phyloP scores from a whole-genome alignment of 1,140 invertebrate species.

The Odontomachus brunneus region DNA sequence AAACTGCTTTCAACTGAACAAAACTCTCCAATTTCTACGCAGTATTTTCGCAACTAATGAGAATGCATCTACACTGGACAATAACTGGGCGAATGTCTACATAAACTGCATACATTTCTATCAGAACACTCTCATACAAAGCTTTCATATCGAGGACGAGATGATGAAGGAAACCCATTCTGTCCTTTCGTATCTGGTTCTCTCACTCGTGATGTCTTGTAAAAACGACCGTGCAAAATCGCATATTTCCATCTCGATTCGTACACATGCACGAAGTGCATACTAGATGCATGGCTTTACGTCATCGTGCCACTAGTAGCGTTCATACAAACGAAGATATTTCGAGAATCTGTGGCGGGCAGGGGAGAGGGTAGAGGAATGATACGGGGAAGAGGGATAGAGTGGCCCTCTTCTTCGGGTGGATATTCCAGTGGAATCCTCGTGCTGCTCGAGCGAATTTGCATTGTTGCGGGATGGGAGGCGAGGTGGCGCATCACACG shows the following conservation, averaged over 20 bases:
- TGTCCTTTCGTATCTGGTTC: too few species aligned
- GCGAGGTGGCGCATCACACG: background rate
- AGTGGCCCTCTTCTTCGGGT: slow-evolving; percentile 31
- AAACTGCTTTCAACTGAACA: too few species aligned
- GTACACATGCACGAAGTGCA: slow-evolving; percentile 25
- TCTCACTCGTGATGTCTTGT: background rate
- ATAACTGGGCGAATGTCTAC: too few species aligned
- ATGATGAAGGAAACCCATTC: background rate
- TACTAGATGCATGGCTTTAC: slow-evolving; percentile 52
- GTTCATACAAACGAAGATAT: slow-evolving; percentile 46
- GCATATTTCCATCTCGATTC: slow-evolving; percentile 20
- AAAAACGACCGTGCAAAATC: slow-evolving; percentile 1
- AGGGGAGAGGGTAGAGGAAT: too few species aligned
- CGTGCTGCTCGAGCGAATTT: slow-evolving; percentile 39
- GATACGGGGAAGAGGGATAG: background rate
- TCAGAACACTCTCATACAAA: too few species aligned
- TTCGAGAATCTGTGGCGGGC: slow-evolving; percentile 18
- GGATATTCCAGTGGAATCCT: slow-evolving; percentile 31
- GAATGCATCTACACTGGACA: too few species aligned
- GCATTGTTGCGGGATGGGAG: slow-evolving; percentile 40
- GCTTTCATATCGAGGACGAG: too few species aligned
- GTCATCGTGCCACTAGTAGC: slow-evolving; percentile 37
- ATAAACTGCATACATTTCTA: too few species aligned
- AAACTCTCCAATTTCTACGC: too few species aligned
- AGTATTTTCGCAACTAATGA: too few species aligned